Base-by-base conservation (phyloP, 2,797 vertebrate genomes). In the Oreortyx pictus region DNA sequence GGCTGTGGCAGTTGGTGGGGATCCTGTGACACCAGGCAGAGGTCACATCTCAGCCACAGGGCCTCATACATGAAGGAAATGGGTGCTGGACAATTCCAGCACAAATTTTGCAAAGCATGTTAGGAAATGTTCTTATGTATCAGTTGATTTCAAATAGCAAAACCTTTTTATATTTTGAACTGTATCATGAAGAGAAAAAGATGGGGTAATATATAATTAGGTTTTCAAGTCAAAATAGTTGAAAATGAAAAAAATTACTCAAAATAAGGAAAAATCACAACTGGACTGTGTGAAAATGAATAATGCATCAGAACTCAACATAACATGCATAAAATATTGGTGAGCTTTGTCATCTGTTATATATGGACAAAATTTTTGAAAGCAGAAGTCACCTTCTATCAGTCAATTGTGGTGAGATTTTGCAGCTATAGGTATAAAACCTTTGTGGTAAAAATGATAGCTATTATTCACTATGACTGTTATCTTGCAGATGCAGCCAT, bases 261-360 rank as follows among this genome's bases (percentile, higher is more conserved):
- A 2, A 80, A 74, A 54, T 14, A 49, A 88, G 13, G 4, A 81
- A 56, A 79, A 76, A 44, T 35, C 43, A 47, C 6, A 1, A 2
- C 20, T n/a, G 5, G 6, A 66, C 5, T 12, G 20, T 8, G 7
- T 49, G 37, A 65, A 86, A 80, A 65, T 17, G 15, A 66, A 14
- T 37, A n/a, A n/a, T 27, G n/a, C 23, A 57, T 7, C 64, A 15
- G 24, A 62, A 19, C 24, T 54, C 74, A 64, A 43, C 8, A 12
- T 43, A 50, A 47, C 11, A 1, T 8, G 37, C 80, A 60, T 29
- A 64, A 62, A 85, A 49, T 44, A 3, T 16, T 41, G 8, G 7
- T 16, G 8, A 24, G 0, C 0, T 56, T 37, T 64, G 23, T 25
- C 9, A 33, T 8, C 25, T n/a, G 70, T 88, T 72, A 72, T 1